These are phyloP conservation scores for Ciconia boyciana DNA, from an alignment of 2,113 vertebrate species.

Conservation along the genomic window DNA sequence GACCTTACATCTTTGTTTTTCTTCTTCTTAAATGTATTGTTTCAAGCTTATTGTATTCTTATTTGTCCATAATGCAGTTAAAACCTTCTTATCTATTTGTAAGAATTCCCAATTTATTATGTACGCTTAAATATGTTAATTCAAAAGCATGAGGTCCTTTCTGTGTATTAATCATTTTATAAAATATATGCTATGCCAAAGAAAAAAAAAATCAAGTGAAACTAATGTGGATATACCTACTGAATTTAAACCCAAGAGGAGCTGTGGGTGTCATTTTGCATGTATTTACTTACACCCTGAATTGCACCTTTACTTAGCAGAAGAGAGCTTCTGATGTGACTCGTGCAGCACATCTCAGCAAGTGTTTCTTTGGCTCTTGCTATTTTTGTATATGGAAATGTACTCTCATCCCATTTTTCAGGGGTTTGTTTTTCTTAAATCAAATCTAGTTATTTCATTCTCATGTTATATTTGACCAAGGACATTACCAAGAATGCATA, in stretches of 20 bases:
- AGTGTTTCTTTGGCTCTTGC: neutral
- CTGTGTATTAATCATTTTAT: constrained; percentile 53
- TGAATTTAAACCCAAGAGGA: neutral
- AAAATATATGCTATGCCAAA: constrained; percentile 39
- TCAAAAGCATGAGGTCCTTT: constrained; percentile 32
- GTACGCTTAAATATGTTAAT: constrained; percentile 71
- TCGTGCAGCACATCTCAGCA: neutral
- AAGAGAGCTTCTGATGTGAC: neutral
- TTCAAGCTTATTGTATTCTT: constrained; percentile 76
- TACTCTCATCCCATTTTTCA: neutral
- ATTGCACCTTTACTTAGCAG: constrained; percentile 14
- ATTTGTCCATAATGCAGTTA: constrained; percentile 76
- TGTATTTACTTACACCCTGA: neutral
- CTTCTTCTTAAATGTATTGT: constrained; percentile 79
- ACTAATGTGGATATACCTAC: neutral
- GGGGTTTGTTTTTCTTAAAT: neutral
- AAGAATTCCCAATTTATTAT: constrained; percentile 75
- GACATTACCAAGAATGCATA: neutral
- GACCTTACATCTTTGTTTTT: constrained; percentile 84
- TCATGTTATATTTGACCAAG: neutral
- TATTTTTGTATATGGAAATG: neutral
- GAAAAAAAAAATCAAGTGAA: neutral
- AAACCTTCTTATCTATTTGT: constrained; percentile 75
- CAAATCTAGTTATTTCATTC: neutral
- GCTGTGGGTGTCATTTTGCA: neutral